Base-by-base conservation (phyloP, 2,797 vertebrate genomes). In the Perodicticus potto region DNA sequence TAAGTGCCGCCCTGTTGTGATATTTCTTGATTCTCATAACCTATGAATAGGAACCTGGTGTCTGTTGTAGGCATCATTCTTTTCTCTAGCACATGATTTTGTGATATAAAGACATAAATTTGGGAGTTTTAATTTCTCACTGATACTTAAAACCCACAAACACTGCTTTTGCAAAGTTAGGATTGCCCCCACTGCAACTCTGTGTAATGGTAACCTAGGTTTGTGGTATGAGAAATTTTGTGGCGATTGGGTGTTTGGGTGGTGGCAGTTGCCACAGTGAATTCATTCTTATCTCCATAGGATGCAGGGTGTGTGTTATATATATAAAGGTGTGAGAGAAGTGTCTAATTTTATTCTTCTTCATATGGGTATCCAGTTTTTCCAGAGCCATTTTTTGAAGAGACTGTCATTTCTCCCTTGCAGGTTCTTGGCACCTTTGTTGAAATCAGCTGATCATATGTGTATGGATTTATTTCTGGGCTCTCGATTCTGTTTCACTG, bases 81-180 rank as follows among this genome's bases (percentile, higher is more conserved):
- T 74, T 80, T 74, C 82, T 88, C n/a, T 49, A 45, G 7, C 3
- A 12, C 16, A 37, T 95, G 53, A 74, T 34, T 67, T 93, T 92
- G 78, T 78, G 25, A n/a, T 40, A 40, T 69, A 53, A 86, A 89
- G 65, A 23, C 37, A 77, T 17, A 74, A 12, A 87, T 78, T 13
- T 67, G n/a, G 57, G 77, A 17, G 34, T 61, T 95, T 95, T 91
- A 34, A 78, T 63, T 87, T 91, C 22, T 86, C 53, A 73, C 1
- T 32, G 27, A 72, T 88, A 34, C 34, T 89, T 89, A 27, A 59
- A 83, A 85, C 37, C 20, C 34, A 69, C 29, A 65, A 69, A 59
- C 13, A 0, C 2, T 55, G 32, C 5, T 91, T 14, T 53, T 0
- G 11, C 12, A 43, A n/a, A 89, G 16, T 17, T 40, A 49, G 22